phyloP scores from a whole-genome alignment of 2,888 invertebrate genomes.

The Shargacucullia verbasci region DNA sequence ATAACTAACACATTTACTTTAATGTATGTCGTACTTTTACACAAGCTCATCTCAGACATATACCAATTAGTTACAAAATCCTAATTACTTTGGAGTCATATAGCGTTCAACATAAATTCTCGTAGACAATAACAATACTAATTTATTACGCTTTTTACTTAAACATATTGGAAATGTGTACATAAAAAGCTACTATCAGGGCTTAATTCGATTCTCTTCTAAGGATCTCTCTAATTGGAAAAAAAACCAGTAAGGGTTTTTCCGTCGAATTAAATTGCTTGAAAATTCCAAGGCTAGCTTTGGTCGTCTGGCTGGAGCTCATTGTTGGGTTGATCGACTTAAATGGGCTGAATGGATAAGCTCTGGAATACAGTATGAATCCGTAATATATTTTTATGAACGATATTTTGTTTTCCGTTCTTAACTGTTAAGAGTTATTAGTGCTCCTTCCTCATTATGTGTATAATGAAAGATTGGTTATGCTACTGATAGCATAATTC shows the following conservation, averaged over 20 bases:
- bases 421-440: too few relatives aligned
- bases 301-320: conserved; percentile 42
- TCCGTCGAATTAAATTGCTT: conserved; percentile 55
- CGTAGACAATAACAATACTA: conserved; percentile 19
- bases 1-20: conserved; percentile 2
- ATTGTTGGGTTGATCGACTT: conserved; percentile 57
- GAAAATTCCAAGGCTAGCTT: conserved; percentile 51
- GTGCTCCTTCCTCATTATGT: too few relatives aligned
- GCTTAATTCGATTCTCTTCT: conserved; percentile 35
- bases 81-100: conserved; percentile 13
- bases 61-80: conserved; percentile 11
- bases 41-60: conserved; percentile 1
- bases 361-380: conserved; percentile 52
- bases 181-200: conserved; percentile 30
- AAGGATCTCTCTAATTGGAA: conserved; percentile 54
- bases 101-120: conserved; percentile 19
- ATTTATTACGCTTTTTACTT: conserved; percentile 33
- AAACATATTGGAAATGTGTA: conserved; percentile 32
- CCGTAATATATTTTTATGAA: conserved; percentile 48
- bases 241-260: conserved; percentile 55
- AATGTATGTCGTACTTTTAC: conserved; percentile 6
- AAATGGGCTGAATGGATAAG: conserved; percentile 59
- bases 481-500: too few relatives aligned
- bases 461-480: too few relatives aligned
- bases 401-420: conserved; percentile 41